phyloP scores from a whole-genome alignment of 2,113 vertebrate species.

The Lepisosteus oculatus region DNA sequence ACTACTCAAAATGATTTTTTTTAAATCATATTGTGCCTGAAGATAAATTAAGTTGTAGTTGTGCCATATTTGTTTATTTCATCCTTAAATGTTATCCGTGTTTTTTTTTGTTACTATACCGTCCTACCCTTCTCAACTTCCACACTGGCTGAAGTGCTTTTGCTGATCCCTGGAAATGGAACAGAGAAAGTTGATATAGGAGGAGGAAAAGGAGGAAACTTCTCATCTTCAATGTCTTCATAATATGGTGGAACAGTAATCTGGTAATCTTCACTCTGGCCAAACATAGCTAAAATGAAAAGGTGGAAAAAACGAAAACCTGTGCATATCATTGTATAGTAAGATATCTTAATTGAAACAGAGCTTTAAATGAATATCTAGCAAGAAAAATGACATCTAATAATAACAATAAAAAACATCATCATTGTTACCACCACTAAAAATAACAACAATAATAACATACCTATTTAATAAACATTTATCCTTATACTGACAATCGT shows the following conservation, averaged over 20 bases:
- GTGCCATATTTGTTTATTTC: no score
- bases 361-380: neutral
- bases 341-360: neutral
- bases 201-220: conserved; percentile 22
- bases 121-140: conserved; percentile 11
- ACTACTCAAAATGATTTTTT: no score
- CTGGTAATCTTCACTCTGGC: conserved; percentile 1
- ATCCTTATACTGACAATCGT: no score
- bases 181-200: conserved; percentile 7
- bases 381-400: neutral
- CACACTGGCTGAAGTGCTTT: neutral
- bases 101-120: no score
- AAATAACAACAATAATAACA: no score
- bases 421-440: no score
- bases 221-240: conserved; percentile 15
- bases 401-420: neutral
- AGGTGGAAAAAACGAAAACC: no score
- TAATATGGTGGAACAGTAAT: conserved; percentile 15
- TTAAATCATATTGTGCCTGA: no score
- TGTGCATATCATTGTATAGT: no score
- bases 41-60: no score
- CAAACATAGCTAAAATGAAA: conserved; percentile 12
- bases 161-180: neutral
- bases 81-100: no score
- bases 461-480: no score